A percentile compares a stretch with the other conserved stretches of the same genome.
These are phyloP conservation scores for Ariopsis seemanni DNA, from an alignment of 2,113 vertebrate species.

Conservation along the genomic window DNA sequence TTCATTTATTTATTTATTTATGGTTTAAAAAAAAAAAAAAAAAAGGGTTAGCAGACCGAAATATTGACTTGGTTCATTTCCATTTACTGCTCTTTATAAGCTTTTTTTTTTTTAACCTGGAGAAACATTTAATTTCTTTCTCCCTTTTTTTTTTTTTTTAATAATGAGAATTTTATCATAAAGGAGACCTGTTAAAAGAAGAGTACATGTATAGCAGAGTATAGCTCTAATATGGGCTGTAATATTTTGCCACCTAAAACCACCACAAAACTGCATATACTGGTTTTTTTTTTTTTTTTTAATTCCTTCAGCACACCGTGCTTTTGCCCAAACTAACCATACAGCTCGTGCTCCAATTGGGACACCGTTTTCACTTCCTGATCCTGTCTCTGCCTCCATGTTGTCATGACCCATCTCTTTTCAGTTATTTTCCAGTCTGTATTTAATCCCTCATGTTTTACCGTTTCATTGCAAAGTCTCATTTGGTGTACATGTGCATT, in stretches of 20 bases:
- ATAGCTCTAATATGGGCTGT: neutral
- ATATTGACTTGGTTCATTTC: neutral
- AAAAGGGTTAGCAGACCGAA: too few species aligned
- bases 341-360: neutral
- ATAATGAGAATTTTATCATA: too few species aligned
- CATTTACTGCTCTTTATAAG: neutral
- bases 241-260: neutral
- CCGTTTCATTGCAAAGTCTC: neutral
- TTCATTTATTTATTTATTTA: too few species aligned
- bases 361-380: neutral
- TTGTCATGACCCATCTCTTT: neutral
- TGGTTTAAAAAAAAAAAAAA: too few species aligned
- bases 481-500: neutral
- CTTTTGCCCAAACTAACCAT: neutral
- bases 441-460: neutral
- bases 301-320: neutral
- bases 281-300: neutral
- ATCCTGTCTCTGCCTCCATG: neutral
- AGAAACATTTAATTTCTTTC: neutral
- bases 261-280: neutral
- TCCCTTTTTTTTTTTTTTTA: too few species aligned
- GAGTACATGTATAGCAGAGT: too few species aligned
- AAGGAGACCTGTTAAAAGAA: too few species aligned
- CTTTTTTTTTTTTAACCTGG: neutral
- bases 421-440: neutral